Conservation (phyloP, 2,113 vertebrate genomes). For the Dromas ardeola region DNA sequence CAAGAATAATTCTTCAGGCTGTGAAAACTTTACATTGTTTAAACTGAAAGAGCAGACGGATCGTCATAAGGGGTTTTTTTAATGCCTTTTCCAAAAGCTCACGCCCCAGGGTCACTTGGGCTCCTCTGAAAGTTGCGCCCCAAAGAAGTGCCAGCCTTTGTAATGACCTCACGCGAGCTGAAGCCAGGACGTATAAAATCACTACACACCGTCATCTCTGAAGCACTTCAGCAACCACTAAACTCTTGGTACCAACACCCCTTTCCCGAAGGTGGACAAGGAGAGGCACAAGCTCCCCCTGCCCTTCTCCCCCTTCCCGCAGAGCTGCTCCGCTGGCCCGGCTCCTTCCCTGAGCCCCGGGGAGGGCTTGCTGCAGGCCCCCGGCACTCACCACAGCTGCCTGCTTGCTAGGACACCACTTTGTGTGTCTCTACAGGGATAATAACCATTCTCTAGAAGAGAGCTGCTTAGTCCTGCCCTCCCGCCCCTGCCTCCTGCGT, state of each 20-base stretch:
- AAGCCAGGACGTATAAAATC: background rate
- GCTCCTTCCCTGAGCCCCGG: accelerated
- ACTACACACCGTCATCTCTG: background rate
- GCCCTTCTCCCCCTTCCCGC: background rate
- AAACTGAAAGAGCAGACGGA: background rate
- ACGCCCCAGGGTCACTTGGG: background rate
- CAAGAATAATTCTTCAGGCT: background rate
- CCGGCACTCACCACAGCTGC: background rate
- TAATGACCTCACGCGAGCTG: background rate
- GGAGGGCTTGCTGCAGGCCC: background rate
- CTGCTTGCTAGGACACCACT: background rate
- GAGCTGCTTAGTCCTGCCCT: background rate
- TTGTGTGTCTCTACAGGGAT: background rate
- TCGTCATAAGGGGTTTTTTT: accelerated
- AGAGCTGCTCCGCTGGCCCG: background rate
- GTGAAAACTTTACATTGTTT: background rate
- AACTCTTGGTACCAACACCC: background rate
- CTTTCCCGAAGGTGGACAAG: background rate
- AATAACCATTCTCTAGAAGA: background rate
- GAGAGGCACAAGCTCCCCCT: background rate
- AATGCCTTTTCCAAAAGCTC: background rate
- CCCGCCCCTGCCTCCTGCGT: background rate
- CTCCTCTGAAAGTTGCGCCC: background rate
- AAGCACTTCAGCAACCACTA: background rate
- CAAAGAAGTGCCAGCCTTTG: background rate